phyloP scores from a whole-genome alignment of 2,888 invertebrate genomes.

The Pelosia muscerda region DNA sequence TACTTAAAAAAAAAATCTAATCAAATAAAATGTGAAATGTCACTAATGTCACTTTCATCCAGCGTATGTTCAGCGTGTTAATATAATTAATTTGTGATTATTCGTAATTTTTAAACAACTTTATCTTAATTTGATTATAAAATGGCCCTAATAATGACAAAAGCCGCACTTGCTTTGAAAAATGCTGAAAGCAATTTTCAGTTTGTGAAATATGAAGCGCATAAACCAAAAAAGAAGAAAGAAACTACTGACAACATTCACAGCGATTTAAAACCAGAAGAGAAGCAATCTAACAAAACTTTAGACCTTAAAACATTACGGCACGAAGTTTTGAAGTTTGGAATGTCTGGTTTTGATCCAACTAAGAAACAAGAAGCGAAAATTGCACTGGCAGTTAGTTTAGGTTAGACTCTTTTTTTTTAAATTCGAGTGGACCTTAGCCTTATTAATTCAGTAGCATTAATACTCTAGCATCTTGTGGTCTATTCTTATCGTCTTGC shows the following conservation, averaged over 20 bases:
- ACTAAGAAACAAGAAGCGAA: constrained; percentile 92
- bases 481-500: neutral
- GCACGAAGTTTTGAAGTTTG: constrained; percentile 94
- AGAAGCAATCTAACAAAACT: constrained; percentile 69
- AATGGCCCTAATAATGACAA: constrained; percentile 81
- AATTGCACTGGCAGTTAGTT: constrained; percentile 91
- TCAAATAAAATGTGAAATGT: too few species aligned
- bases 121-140: constrained; percentile 18
- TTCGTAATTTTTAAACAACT: too few species aligned
- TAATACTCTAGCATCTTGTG: neutral
- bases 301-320: constrained; percentile 92
- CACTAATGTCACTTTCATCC: too few species aligned
- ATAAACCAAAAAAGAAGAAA: constrained; percentile 82
- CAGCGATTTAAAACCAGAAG: constrained; percentile 41
- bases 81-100: too few species aligned
- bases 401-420: constrained; percentile 83
- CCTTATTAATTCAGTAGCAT: neutral
- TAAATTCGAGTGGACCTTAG: neutral
- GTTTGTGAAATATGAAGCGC: constrained; percentile 81
- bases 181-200: constrained; percentile 77
- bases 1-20: too few species aligned
- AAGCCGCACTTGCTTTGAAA: constrained; percentile 81
- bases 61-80: too few species aligned
- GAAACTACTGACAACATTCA: constrained; percentile 42
- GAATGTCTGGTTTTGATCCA: constrained; percentile 91